A percentile compares a stretch with the other conserved stretches of the same genome.
These are phyloP conservation scores for Anseranas semipalmata DNA, from an alignment of 2,113 vertebrate species.

Conservation along the genomic window DNA sequence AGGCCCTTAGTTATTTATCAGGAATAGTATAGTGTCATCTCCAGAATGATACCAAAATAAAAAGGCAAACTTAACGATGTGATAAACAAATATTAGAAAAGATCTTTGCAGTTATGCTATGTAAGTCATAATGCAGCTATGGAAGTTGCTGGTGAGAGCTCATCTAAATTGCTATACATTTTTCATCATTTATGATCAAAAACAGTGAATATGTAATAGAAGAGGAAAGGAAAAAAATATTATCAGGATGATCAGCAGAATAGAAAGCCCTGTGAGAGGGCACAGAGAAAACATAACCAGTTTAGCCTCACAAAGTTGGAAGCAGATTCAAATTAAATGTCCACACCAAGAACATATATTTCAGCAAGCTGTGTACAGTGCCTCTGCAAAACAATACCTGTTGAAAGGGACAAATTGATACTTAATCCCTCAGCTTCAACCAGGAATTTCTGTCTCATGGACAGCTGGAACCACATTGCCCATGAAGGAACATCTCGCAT, in stretches of 20 bases:
- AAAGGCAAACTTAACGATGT: not conserved
- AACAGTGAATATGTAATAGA: not conserved
- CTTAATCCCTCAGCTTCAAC: not conserved
- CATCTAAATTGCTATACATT: not conserved
- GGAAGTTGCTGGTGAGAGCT: not conserved
- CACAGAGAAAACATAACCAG: not conserved
- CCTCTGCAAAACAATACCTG: not conserved
- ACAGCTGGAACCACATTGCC: not conserved
- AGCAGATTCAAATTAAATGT: not conserved
- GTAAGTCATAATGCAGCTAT: not conserved
- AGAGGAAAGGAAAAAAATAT: not conserved
- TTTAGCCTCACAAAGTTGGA: not conserved
- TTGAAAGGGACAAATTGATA: not conserved
- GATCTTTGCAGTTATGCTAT: not conserved
- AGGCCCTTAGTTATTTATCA: not conserved
- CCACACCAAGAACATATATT: not conserved
- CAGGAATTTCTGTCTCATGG: not conserved
- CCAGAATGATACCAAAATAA: not conserved
- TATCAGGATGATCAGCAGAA: not conserved
- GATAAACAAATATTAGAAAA: accelerated
- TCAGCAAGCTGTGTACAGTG: not conserved
- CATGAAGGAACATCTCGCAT: not conserved
- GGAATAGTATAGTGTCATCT: not conserved
- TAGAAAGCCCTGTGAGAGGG: not conserved
- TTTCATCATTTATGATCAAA: not conserved